phyloP scores from a whole-genome alignment of 2,888 invertebrate genomes.

The Pyrgus malvae region DNA sequence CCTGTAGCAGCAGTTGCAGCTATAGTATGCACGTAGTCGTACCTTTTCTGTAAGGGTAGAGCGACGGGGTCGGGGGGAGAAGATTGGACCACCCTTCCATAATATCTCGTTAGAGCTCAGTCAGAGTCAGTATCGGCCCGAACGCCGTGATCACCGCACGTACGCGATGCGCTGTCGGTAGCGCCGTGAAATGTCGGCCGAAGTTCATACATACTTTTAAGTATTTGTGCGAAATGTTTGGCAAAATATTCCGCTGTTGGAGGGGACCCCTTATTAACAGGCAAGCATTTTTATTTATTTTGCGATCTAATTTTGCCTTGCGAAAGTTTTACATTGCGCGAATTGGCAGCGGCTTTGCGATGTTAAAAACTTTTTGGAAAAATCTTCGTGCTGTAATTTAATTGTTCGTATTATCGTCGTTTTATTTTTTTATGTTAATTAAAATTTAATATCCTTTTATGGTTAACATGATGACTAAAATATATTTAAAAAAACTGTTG shows the following conservation, averaged over 20 bases:
- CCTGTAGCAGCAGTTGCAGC: not conserved
- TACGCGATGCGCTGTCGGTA: not conserved
- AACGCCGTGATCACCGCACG: slow-evolving; percentile 2
- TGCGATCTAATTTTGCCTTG: not conserved
- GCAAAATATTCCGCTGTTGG: not conserved
- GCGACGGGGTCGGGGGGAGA: not conserved
- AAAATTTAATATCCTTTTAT: too few species aligned
- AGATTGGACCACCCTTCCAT: slow-evolving; percentile 8
- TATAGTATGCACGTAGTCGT: not conserved
- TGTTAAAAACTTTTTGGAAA: not conserved
- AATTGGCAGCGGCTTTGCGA: not conserved
- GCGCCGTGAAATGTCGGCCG: slow-evolving; percentile 10
- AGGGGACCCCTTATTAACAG: not conserved
- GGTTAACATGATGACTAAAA: too few species aligned
- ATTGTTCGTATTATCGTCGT: too few species aligned
- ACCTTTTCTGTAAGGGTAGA: slow-evolving; percentile 5
- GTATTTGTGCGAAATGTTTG: slow-evolving; percentile 15
- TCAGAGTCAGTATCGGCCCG: slow-evolving; percentile 4
- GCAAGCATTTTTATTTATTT: slow-evolving; percentile 1
- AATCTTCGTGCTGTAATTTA: too few species aligned
- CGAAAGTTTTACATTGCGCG: not conserved
- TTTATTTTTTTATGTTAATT: too few species aligned
- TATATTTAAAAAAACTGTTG: too few species aligned
- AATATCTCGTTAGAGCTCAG: slow-evolving; percentile 2
- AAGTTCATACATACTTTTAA: slow-evolving; percentile 18